Evolutionary conservation across 2,113 vertebrate genomes (phyloP).

Genomic region (Microtus pennsylvanicus): DNA sequence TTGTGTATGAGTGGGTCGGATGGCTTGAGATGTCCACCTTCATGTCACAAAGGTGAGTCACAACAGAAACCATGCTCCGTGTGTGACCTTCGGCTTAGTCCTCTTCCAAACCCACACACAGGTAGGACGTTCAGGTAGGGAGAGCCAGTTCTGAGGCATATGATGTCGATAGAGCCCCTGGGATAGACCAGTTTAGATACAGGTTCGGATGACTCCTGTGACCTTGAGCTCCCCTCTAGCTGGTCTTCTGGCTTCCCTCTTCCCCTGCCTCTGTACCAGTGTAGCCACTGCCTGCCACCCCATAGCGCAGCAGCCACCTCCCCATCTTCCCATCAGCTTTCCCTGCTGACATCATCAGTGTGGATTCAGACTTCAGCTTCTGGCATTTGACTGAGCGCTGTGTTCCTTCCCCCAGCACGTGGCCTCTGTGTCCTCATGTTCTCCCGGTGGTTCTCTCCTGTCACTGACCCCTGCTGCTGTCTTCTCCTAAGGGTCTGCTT

Average conservation of each 20-base stretch:
- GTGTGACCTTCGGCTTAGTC: neutral
- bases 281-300: neutral
- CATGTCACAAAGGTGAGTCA: neutral
- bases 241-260: neutral
- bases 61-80: neutral
- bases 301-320: too few species aligned
- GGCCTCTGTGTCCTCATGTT: neutral
- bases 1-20: neutral
- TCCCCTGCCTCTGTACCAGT: neutral
- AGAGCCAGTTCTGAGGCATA: neutral
- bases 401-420: accelerated
- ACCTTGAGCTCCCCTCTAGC: neutral
- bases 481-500: neutral
- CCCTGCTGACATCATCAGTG: neutral
- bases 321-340: neutral
- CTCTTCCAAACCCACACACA: neutral
- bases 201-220: neutral
- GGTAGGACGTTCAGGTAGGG: neutral
- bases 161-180: neutral
- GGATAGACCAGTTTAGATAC: neutral
- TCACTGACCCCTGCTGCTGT: neutral
- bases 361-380: neutral
- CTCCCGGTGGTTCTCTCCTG: neutral
- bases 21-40: neutral
- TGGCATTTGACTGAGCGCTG: neutral